Evolutionary conservation across 2,888 invertebrate species (phyloP).

Genomic region (Mimumesa dahlbomi): DNA sequence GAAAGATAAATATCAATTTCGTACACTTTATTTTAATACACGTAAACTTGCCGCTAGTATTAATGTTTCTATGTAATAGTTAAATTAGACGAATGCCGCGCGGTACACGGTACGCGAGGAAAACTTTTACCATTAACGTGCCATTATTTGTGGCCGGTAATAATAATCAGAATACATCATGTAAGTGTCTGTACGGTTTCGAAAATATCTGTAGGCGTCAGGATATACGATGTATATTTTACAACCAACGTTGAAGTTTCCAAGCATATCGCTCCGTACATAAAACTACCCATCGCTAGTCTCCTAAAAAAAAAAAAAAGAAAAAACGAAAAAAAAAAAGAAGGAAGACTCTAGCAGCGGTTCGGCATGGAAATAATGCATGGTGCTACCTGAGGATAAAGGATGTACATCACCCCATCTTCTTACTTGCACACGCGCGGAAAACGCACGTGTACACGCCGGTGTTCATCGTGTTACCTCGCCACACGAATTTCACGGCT

Average conservation of each 20-base stretch:
- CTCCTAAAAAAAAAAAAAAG: conserved; percentile 43
- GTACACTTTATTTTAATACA: too few relatives aligned
- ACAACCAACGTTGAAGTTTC: conserved; percentile 14
- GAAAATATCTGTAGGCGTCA: background rate
- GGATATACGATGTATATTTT: conserved; percentile 7
- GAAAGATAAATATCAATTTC: too few relatives aligned
- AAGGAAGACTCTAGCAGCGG: conserved; percentile 18
- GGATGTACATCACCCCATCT: conserved; percentile 44
- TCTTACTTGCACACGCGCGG: conserved; percentile 11
- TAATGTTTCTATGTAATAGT: too few relatives aligned
- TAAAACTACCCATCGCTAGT: conserved; percentile 18
- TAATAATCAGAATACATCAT: too few relatives aligned
- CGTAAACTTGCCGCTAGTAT: too few relatives aligned
- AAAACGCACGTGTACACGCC: conserved; percentile 15
- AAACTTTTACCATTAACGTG: too few relatives aligned
- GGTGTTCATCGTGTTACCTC: conserved; percentile 7
- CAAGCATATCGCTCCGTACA: conserved; percentile 8
- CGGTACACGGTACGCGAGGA: too few relatives aligned
- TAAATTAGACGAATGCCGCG: too few relatives aligned
- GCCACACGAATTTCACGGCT: conserved; percentile 16
- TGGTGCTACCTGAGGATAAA: conserved; percentile 46
- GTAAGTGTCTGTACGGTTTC: background rate
- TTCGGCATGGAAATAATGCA: conserved; percentile 57
- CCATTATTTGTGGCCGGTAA: too few relatives aligned
- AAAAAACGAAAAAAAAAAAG: too few relatives aligned